Evolutionary conservation across 2,113 vertebrate genomes (phyloP).

Genomic region (Lanius collurio): DNA sequence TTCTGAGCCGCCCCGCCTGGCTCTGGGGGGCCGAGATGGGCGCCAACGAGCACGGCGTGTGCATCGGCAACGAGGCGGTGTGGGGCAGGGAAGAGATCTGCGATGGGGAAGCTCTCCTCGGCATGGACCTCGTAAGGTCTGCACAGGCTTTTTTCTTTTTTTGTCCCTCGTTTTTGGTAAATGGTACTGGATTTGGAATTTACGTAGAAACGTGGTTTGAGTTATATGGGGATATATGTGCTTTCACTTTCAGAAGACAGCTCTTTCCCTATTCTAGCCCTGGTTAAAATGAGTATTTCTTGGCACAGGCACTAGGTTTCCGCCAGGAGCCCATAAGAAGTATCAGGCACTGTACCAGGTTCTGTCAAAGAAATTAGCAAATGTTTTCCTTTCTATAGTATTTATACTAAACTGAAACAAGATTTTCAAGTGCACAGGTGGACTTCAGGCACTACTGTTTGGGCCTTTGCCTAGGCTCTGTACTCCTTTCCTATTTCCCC

Average conservation of each 20-base stretch:
- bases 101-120: constrained; percentile 85
- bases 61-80: constrained; percentile 95
- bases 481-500: neutral
- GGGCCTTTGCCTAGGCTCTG: neutral
- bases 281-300: neutral
- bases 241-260: neutral
- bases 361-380: neutral
- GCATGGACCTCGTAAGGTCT: constrained; percentile 96
- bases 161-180: fast-evolving
- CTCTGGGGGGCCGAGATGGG: constrained; percentile 99
- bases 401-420: neutral
- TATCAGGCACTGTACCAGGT: neutral
- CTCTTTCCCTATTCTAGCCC: fast-evolving
- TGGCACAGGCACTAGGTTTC: neutral
- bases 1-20: constrained; percentile 95
- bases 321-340: neutral
- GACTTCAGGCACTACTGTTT: neutral
- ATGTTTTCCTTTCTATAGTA: neutral
- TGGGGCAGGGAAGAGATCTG: constrained; percentile 88
- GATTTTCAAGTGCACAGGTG: neutral
- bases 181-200: fast-evolving
- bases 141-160: neutral
- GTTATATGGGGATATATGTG: fast-evolving
- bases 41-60: constrained; percentile 93
- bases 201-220: no score